Percentiles rank a stretch among this genome's conserved stretches.
phyloP scores from a whole-genome alignment of 2,797 vertebrate species.

The Holocentrus rufus region DNA sequence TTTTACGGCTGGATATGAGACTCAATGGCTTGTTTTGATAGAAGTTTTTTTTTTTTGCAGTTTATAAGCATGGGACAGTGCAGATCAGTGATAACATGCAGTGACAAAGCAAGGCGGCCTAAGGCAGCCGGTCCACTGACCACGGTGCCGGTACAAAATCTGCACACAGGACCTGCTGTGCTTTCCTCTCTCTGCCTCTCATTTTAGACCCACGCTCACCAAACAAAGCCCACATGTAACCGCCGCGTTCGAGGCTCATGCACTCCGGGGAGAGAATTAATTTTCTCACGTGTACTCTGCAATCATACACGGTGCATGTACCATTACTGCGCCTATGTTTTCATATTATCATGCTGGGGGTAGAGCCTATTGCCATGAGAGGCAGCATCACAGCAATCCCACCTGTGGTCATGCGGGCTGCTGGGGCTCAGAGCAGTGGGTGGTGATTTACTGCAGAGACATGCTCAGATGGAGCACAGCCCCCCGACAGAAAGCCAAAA shows the following conservation, averaged over 20 bases:
- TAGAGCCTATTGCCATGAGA: background rate
- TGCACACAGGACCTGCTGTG: slow-evolving; percentile 3
- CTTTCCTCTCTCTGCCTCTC: background rate
- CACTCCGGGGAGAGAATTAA: no score
- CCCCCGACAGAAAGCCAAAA: slow-evolving; percentile 55
- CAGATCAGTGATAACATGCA: slow-evolving; percentile 17
- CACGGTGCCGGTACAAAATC: background rate
- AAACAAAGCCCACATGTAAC: background rate
- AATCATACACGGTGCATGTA: background rate
- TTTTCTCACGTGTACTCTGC: background rate
- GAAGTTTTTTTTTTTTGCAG: no score
- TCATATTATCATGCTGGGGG: background rate
- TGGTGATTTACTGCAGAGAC: slow-evolving; percentile 54
- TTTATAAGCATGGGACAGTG: background rate
- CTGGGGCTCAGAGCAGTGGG: slow-evolving; percentile 8
- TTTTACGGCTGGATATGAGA: no score
- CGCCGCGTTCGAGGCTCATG: background rate
- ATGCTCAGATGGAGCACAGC: slow-evolving; percentile 56
- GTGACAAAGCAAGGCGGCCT: slow-evolving; percentile 7
- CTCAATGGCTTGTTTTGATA: no score
- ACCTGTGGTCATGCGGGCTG: slow-evolving; percentile 46
- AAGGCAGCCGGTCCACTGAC: slow-evolving; percentile 5
- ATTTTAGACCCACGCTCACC: slow-evolving; percentile 1
- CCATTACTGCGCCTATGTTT: background rate
- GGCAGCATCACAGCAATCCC: slow-evolving; percentile 27